phyloP scores from a whole-genome alignment of 2,797 vertebrate species.

The Crocidura indochinensis region DNA sequence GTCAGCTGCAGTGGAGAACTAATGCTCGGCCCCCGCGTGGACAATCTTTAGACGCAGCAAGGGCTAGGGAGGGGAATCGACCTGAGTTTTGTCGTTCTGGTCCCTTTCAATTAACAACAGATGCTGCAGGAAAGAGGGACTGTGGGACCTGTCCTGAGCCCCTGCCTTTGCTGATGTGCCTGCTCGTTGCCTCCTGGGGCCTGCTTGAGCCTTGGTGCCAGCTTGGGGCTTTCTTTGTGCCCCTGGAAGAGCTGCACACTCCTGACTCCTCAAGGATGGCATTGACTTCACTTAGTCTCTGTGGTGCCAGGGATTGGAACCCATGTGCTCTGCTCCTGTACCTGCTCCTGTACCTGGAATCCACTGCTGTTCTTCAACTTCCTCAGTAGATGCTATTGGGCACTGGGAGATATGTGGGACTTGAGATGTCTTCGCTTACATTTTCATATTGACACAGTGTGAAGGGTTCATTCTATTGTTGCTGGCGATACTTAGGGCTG shows the following conservation, averaged over 20 bases:
- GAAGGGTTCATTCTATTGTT: too few relatives aligned
- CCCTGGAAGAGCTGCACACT: not conserved
- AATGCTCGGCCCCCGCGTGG: slow-evolving; percentile 80
- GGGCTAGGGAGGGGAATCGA: slow-evolving; percentile 84
- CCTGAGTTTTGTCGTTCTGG: slow-evolving; percentile 83
- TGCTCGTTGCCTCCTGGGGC: too few relatives aligned
- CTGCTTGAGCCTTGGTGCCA: not conserved
- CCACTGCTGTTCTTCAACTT: too few relatives aligned
- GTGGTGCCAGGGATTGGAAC: not conserved
- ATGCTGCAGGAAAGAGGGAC: slow-evolving; percentile 76
- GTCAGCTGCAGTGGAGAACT: slow-evolving; percentile 85
- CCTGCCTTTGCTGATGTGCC: too few relatives aligned
- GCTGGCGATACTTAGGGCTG: too few relatives aligned
- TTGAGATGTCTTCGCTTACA: too few relatives aligned
- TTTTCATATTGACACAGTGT: too few relatives aligned
- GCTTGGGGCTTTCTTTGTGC: not conserved
- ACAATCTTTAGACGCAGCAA: slow-evolving; percentile 87
- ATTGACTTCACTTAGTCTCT: too few relatives aligned
- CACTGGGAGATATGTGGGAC: too few relatives aligned
- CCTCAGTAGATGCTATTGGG: too few relatives aligned
- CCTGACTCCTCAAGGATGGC: too few relatives aligned
- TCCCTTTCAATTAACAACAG: slow-evolving; percentile 85
- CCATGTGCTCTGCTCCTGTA: not conserved
- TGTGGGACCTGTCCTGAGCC: slow-evolving; percentile 26
- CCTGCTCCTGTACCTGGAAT: too few relatives aligned